Conservation (phyloP, 1,140 invertebrate genomes). For the Pseudomyrmex gracilis region DNA sequence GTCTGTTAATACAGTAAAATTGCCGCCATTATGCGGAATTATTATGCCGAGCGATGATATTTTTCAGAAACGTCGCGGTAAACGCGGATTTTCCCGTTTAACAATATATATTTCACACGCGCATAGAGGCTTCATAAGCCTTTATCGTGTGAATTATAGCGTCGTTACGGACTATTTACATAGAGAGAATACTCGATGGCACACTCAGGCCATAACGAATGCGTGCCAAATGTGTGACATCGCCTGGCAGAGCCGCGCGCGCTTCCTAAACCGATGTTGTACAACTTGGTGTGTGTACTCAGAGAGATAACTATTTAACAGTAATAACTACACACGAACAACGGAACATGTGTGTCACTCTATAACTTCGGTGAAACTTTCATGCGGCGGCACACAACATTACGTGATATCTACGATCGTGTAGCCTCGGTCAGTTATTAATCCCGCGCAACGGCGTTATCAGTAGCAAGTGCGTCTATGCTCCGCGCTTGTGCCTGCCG, state of each 20-base stretch:
- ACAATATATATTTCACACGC: neutral
- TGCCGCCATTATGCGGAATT: too few relatives aligned
- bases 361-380: conserved; percentile 9
- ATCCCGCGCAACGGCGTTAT: neutral
- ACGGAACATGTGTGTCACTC: neutral
- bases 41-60: too few relatives aligned
- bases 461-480: neutral
- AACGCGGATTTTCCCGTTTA: neutral
- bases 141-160: too few relatives aligned
- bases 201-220: neutral
- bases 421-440: conserved; percentile 3
- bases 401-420: neutral
- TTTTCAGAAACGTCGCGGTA: too few relatives aligned
- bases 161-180: neutral
- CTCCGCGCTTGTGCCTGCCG: neutral
- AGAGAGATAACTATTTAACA: conserved; percentile 19
- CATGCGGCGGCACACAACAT: neutral
- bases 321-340: conserved; percentile 6
- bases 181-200: neutral
- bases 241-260: neutral
- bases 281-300: neutral
- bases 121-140: too few relatives aligned
- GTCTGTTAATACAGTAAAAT: too few relatives aligned
- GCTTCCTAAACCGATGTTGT: neutral
- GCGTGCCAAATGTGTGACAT: neutral